Base-by-base conservation (phyloP, 2,888 invertebrate genomes). In the Tenodera sinensis region DNA sequence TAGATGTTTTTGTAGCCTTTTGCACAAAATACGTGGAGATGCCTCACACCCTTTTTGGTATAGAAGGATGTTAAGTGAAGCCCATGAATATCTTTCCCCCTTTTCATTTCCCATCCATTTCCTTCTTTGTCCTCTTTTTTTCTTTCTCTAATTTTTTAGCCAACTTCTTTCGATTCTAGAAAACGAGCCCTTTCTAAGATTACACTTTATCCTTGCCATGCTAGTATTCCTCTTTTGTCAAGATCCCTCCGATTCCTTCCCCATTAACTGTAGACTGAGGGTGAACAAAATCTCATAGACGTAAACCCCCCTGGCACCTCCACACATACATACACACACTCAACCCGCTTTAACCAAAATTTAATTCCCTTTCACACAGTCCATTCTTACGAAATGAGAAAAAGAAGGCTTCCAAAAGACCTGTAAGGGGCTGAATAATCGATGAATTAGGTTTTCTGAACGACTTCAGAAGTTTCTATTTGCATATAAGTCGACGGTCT, bases 201-300 rank as follows among this genome's bases (percentile, higher is more conserved):
- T 28, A 28, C 25, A 88, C 42, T 83, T 54, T 54, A 84, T 84
- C 71, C 84, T 84, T 28, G 12, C 54, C 42, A 34, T 83, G 54
- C 83, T 30, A 88, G 28, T 88, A 88, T 83, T 88, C 54, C 47
- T 88, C 83, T 83, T 42, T 88, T 83, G 87, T 85, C 34, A 42
- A 82, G 47, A 42, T 88, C 34, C 84, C 81, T 87, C 88, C 88
- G 83, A 71, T 89, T 88, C 84, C 34, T 84, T 84, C 82, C 84
- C 85, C 89, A 89, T 89, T 88, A 89, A 89, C 84, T 89, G 34
- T 84, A 83, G 88, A 89, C 87, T 83, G 89, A 88, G 88, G 84
- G 28, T 71, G 87, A 87, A 83, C 86, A 89, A 86, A 89, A 85
- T 86, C 89, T 89, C n/a, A 85, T 82, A 81, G 89, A 85, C 42